Conservation (phyloP, 2,888 invertebrate genomes). For the Pantelozetes paolii region DNA sequence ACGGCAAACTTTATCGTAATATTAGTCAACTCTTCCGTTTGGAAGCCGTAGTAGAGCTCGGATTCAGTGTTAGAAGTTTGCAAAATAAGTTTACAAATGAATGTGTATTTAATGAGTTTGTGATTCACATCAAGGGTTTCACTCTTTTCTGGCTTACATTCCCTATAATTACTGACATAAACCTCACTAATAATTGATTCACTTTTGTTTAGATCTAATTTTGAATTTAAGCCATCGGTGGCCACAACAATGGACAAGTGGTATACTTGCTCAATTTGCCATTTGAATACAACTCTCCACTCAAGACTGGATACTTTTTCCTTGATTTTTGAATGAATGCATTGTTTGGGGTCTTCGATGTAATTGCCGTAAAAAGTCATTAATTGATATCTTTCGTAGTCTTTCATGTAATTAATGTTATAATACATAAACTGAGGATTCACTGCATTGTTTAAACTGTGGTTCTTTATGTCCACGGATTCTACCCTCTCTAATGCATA, state of each 20-base stretch:
- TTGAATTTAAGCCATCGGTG: neutral
- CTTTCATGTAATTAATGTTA: neutral
- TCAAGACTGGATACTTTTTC: neutral
- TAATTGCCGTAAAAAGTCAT: slow-evolving; percentile 5
- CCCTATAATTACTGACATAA: neutral
- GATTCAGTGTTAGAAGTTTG: neutral
- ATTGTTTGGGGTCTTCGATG: neutral
- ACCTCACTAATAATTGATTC: neutral
- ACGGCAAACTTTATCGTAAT: neutral
- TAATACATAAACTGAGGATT: neutral
- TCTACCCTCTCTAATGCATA: neutral
- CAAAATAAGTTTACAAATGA: neutral
- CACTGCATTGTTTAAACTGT: neutral
- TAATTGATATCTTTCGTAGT: neutral
- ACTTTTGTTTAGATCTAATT: neutral
- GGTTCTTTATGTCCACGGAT: neutral
- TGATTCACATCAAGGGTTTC: neutral
- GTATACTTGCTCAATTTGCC: neutral
- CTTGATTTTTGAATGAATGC: neutral
- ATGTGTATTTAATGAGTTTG: neutral
- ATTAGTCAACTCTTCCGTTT: neutral
- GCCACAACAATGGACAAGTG: neutral
- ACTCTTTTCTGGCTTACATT: neutral
- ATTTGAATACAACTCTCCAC: neutral
- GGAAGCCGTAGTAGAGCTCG: neutral